Evolutionary conservation across 2,888 invertebrate genomes (phyloP), one percentile per base, ranked within the genome.

Genomic region (Kryphioiulus occultus): DNA sequence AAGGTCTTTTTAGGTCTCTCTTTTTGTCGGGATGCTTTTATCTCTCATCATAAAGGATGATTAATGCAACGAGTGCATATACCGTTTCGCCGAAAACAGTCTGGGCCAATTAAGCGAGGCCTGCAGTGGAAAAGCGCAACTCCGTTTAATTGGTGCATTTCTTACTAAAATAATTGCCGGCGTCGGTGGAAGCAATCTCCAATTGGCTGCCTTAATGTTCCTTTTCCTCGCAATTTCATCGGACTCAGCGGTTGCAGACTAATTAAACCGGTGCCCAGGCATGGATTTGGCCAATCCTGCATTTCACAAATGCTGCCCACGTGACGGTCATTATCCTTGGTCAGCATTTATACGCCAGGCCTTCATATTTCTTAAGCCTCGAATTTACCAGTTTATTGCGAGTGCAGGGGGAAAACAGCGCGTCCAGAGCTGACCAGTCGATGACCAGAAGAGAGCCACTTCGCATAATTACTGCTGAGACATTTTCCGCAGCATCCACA

Each of bases 41-140:
- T 47, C 47, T 47, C 47, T 47, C 47, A 47, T 47, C 47, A 82
- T 82, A 82, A 82, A 82, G 82, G 82, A 82, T 82, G 82, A 82
- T 82, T 82, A 26, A 82, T 82, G 82, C 82, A 82, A 82, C 82
- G 47, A 47, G 12, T 47, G 47, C 47, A 47, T 47, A 47, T 47
- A 47, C 47, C 47, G 47, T 47, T 47, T 47, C 47, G 5, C 17
- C 47, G 47, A 47, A 47, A 47, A 47, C 47, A 47, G 47, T 47
- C 47, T 15, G 4, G 47, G 15, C 47, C 47, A 47, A 47, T 47
- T 47, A 47, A 47, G 47, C 47, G 15, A 2, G 2, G 47, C 9
- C 47, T 15, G 47, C 47, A 17, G 12, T 17, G 12, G 22, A 82
- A 82, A 82, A 82, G 32, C 19, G 9, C 82, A 82, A 32, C 82